Conservation (phyloP, 2,888 invertebrate genomes). For the Mystacides longicornis region DNA sequence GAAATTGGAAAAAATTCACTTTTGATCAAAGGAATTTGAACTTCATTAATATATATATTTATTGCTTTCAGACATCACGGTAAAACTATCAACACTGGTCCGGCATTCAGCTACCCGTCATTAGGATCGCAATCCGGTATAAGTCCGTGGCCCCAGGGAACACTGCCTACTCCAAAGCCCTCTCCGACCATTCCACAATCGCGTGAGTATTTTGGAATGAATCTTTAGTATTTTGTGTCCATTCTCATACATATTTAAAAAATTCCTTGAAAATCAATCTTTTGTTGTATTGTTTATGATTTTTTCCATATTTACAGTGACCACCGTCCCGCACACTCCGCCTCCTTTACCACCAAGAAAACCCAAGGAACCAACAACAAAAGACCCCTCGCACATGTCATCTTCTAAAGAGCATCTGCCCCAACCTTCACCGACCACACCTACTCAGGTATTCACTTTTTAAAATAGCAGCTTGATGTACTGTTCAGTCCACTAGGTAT, state of each 20-base stretch:
- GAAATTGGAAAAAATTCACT: too few species aligned
- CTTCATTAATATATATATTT: too few species aligned
- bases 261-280: too few species aligned
- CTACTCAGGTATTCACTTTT: slow-evolving; percentile 6
- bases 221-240: too few species aligned
- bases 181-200: slow-evolving; percentile 21
- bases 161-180: slow-evolving; percentile 12
- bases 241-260: too few species aligned
- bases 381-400: slow-evolving; percentile 28
- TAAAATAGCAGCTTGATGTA: too few species aligned
- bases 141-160: slow-evolving; percentile 18
- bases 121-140: slow-evolving; percentile 28
- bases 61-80: slow-evolving; percentile 20
- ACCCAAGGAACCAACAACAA: slow-evolving; percentile 33
- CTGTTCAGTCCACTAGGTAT: too few species aligned
- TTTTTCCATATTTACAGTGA: slow-evolving; percentile 18
- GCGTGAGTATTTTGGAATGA: slow-evolving; percentile 14
- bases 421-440: slow-evolving; percentile 32
- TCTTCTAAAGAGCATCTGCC: slow-evolving; percentile 6
- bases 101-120: slow-evolving; percentile 41
- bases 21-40: too few species aligned
- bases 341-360: slow-evolving; percentile 45
- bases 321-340: slow-evolving; percentile 35
- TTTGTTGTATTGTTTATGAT: too few species aligned
- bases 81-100: neutral